phyloP scores from a whole-genome alignment of 1,140 invertebrate genomes.

The Tetragonula clypearis region DNA sequence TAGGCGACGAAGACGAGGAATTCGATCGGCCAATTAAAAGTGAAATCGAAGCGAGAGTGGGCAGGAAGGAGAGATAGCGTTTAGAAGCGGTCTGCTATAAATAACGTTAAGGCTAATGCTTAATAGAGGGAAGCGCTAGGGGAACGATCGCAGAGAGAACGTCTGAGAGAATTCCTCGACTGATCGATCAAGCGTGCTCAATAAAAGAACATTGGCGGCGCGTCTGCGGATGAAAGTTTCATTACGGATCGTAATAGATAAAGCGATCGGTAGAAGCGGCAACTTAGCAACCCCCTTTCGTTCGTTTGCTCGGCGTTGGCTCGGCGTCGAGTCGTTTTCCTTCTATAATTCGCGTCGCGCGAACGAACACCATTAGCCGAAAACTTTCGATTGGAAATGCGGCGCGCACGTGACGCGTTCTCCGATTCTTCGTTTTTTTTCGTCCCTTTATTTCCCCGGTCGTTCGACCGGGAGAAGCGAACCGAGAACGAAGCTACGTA shows the following conservation, averaged over 20 bases:
- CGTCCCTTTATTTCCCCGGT: too few relatives aligned
- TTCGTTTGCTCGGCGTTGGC: slow-evolving; percentile 18
- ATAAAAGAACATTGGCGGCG: slow-evolving; percentile 24
- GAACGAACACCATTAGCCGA: background rate
- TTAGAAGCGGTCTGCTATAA: background rate
- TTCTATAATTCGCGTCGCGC: background rate
- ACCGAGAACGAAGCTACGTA: background rate
- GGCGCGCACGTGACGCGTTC: slow-evolving; percentile 29
- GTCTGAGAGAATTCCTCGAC: slow-evolving; percentile 40
- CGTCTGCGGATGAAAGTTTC: slow-evolving; percentile 45
- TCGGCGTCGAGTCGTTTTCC: slow-evolving; percentile 32
- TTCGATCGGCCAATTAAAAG: background rate
- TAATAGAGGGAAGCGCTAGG: background rate
- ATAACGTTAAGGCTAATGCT: background rate
- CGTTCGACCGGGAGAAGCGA: background rate
- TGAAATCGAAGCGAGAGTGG: background rate
- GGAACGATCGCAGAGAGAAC: background rate
- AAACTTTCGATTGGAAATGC: slow-evolving; percentile 1
- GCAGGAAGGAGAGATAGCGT: background rate
- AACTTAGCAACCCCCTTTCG: background rate
- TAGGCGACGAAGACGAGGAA: background rate
- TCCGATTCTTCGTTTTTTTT: background rate
- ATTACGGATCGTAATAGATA: slow-evolving; percentile 43
- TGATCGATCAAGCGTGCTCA: slow-evolving; percentile 44
- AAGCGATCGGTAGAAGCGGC: slow-evolving; percentile 15